Evolutionary conservation across 1,140 invertebrate species (phyloP), one percentile per base, ranked within the genome.

Genomic region (Brachionus asplanchnoidis): DNA sequence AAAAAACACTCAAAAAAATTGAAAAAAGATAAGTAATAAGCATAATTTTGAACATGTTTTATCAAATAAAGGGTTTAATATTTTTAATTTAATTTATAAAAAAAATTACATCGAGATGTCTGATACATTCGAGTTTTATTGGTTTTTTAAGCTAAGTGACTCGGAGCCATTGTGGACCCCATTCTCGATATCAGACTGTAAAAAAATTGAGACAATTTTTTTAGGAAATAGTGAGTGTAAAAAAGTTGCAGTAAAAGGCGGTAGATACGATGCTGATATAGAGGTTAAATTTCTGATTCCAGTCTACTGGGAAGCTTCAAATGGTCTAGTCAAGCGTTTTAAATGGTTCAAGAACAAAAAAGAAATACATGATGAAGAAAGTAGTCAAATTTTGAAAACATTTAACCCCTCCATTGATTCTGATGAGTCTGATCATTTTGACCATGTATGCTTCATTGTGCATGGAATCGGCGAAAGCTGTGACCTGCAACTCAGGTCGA

Each of bases 361-460:
- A 70, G 66, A 70, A 14, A 36, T 70, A 3, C 32, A 36, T 7
- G 28, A 70, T 36, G 28, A 40, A 70, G 7, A 70, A 14, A 17
- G 9, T 32, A 70, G 36, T 70, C 26, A 36, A 36, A 70, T 36
- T 17, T 36, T 70, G 28, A 70, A 70, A 36, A 70, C 66, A 7
- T 70, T 70, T 70, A 70, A 70, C 40, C 3, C 28, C 28, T 40
- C 26, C n/a, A 17, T 70, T 36, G 66, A 70, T 36, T 9, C 66
- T 4, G 66, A 70, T 40, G 66, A 70, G 32, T 36, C 36, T 11
- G 66, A 70, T 3, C 9, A 32, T 1, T 70, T 70, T 70, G 66
- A 70, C 28, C 26, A 70, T 70, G 66, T 70, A 40, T 70, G 66
- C 28, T 70, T 70, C n/a, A 70, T 70, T 36, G 66, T 70, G 28